Evolutionary conservation across 2,113 vertebrate genomes (phyloP).

Genomic region (Micronisus gabar): DNA sequence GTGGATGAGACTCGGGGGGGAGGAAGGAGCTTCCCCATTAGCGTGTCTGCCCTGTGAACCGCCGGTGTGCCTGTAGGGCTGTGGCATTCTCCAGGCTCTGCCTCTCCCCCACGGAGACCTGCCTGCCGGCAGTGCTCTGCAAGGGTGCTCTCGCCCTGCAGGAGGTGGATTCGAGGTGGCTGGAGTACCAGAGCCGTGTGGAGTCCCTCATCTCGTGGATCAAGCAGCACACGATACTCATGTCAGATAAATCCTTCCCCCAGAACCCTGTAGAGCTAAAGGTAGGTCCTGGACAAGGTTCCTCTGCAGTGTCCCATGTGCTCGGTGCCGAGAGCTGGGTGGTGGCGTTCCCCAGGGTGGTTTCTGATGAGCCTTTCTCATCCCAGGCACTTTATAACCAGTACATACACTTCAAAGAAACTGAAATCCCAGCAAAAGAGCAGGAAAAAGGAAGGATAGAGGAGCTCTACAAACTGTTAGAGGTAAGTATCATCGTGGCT

Average conservation of each 20-base stretch:
- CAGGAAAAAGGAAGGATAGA: conserved; percentile 87
- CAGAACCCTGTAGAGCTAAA: conserved; percentile 97
- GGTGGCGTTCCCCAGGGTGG: not conserved
- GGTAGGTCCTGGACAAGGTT: conserved; percentile 60
- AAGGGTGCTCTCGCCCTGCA: not conserved
- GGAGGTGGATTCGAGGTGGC: conserved; percentile 94
- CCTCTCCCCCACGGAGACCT: not conserved
- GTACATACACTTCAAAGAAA: conserved; percentile 99
- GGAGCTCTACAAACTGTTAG: conserved; percentile 92
- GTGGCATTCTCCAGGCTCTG: rapidly evolving
- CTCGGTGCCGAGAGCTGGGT: rapidly evolving
- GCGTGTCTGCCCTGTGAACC: not conserved
- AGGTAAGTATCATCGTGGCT: conserved; percentile 73
- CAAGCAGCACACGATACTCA: conserved; percentile 89
- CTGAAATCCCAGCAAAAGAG: conserved; percentile 90
- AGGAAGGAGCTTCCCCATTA: not conserved
- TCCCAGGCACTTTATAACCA: conserved; percentile 98
- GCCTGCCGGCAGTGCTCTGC: not conserved
- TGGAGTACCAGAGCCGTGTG: conserved; percentile 90
- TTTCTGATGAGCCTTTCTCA: not conserved
- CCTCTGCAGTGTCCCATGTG: rapidly evolving
- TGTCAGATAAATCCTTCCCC: conserved; percentile 95
- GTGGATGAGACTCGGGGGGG: not conserved
- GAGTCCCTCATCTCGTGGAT: conserved; percentile 93
- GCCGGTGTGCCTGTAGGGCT: not conserved